Evolutionary conservation across 1,140 invertebrate species (phyloP).

Genomic region (Drosophila mojavensis): DNA sequence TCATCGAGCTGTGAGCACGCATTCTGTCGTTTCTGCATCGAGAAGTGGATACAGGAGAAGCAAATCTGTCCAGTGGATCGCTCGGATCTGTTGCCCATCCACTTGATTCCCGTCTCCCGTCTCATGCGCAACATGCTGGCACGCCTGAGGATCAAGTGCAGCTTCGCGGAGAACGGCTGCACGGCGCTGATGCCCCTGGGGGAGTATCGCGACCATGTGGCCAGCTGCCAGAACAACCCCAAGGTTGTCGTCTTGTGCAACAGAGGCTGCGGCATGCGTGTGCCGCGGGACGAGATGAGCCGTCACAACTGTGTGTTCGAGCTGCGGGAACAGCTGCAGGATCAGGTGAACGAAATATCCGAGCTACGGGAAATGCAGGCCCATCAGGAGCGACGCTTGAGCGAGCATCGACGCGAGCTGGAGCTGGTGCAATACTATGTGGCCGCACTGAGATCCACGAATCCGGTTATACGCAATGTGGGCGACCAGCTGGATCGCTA

Average conservation of each 20-base stretch:
- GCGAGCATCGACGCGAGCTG: constrained; percentile 49
- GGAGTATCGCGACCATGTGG: constrained; percentile 51
- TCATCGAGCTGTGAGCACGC: constrained; percentile 58
- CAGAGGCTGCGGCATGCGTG: constrained; percentile 55
- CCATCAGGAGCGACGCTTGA: constrained; percentile 29
- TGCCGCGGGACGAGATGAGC: constrained; percentile 59
- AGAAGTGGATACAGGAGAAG: constrained; percentile 61
- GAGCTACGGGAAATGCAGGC: constrained; percentile 29
- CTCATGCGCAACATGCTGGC: constrained; percentile 70
- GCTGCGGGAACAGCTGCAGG: constrained; percentile 44
- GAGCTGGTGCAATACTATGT: constrained; percentile 66
- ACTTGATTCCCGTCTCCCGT: constrained; percentile 49
- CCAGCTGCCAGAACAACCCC: constrained; percentile 57
- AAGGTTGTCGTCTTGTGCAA: constrained; percentile 52
- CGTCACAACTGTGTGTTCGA: constrained; percentile 56
- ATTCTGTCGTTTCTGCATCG: constrained; percentile 59
- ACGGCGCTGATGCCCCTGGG: constrained; percentile 22
- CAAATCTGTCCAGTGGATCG: constrained; percentile 66
- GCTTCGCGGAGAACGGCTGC: constrained; percentile 50
- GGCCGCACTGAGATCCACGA: constrained; percentile 53
- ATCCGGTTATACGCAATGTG: constrained; percentile 51
- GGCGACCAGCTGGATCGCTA: constrained; percentile 65
- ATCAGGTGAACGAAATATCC: constrained; percentile 17
- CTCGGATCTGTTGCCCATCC: constrained; percentile 13
- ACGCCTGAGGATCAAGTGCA: constrained; percentile 52